A percentile compares a stretch with the other conserved stretches of the same genome.
Evolutionary conservation across 2,797 vertebrate species (phyloP).

Genomic region (Linurgus olivaceus): DNA sequence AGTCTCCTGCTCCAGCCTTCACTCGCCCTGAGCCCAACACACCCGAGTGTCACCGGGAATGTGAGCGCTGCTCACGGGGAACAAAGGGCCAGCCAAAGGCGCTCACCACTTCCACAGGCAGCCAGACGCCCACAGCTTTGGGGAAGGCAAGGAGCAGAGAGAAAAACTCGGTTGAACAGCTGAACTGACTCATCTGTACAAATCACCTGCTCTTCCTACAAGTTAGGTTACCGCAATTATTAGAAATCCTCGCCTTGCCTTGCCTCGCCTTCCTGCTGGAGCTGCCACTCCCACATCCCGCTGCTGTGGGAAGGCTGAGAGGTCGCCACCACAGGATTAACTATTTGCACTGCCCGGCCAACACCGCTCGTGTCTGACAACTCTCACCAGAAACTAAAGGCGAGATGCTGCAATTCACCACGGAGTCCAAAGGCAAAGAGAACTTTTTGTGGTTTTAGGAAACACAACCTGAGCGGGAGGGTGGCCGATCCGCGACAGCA

Average conservation of each 20-base stretch:
- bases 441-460: fast-evolving
- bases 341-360: background rate
- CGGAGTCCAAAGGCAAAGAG: fast-evolving
- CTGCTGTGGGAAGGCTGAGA: background rate
- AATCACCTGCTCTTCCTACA: background rate
- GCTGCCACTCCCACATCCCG: background rate
- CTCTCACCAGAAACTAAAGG: fast-evolving
- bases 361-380: fast-evolving
- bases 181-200: fast-evolving
- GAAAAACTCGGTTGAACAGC: background rate
- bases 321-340: background rate
- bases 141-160: fast-evolving
- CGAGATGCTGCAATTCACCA: fast-evolving
- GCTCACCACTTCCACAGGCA: fast-evolving
- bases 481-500: fast-evolving
- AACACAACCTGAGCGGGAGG: fast-evolving
- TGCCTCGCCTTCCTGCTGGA: background rate
- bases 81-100: background rate
- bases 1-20: background rate
- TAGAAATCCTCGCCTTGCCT: background rate
- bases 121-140: background rate
- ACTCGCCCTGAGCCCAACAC: fast-evolving
- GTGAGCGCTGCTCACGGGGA: background rate
- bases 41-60: background rate
- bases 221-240: fast-evolving